Evolutionary conservation across 1,140 invertebrate species (phyloP), one percentile per base, ranked within the genome.

Genomic region (Amphibalanus amphitrite): DNA sequence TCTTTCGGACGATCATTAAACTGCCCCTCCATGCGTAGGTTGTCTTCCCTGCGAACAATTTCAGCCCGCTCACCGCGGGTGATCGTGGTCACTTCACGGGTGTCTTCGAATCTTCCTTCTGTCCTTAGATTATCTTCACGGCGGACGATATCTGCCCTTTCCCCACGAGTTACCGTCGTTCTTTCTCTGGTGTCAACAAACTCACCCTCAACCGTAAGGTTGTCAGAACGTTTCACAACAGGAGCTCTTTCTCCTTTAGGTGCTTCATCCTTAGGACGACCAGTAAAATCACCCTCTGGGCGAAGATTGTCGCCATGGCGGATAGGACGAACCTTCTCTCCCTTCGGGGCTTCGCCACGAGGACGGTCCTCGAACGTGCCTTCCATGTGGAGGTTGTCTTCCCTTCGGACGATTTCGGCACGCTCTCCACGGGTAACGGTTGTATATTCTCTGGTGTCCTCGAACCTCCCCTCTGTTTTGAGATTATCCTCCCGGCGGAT

Each of bases 401-500:
- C 74, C 73, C 84, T 74, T 72, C 76, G 76, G 17, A 80, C 78
- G 26, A 81, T 69, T 6, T 73, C 70, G 10, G 64, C 70, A 33
- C 72, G 69, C 67, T 84, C 83, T 3, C 79, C 83, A 65, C 38
- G 65, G 15, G 69, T 29, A 3, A 69, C 64, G 33, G 38, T 75
- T 25, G 68, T 67, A 23, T 69, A 65, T 64, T 71, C 71, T 69
- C 71, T 71, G 28, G 73, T 73, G 17, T 77, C 74, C 69, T 71
- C 33, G 72, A 88, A 76, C 75, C 86, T 84, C 25, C 87, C 87
- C 77, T 88, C 87, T 1, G 86, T 83, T 6, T 77, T 77, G 0
- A 89, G 75, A 74, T 84, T 81, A 71, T 84, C 82, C 73, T 79
- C 74, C 73, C 84, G 74, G 72, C 76, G 76, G 23, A 80, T 78